Percentiles rank a stretch among this genome's conserved stretches.
Evolutionary conservation across 1,140 invertebrate species (phyloP).

Genomic region (Panulirus ornatus): DNA sequence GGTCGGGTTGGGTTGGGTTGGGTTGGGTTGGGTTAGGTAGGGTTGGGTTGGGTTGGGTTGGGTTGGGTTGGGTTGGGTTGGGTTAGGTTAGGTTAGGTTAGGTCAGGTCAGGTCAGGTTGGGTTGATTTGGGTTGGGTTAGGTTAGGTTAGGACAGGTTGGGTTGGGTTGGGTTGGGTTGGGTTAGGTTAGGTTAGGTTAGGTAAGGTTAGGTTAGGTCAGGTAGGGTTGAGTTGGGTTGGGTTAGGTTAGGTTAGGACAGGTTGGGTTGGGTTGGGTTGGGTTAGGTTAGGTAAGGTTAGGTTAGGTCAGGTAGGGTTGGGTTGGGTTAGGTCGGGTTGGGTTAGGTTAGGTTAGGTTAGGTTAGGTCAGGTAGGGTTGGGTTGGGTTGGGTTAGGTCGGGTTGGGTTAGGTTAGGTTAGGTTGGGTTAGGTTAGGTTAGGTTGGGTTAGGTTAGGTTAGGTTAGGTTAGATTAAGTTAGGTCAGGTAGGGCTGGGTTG

Average conservation of each 20-base stretch:
- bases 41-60: background rate
- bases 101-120: background rate
- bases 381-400: background rate
- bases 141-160: background rate
- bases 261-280: background rate
- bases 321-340: background rate
- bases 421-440: background rate
- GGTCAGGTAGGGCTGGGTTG: background rate
- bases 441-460: conserved; percentile 1
- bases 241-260: background rate
- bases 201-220: background rate
- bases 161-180: background rate
- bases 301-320: background rate
- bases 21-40: background rate
- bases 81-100: background rate
- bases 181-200: conserved; percentile 9
- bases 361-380: background rate
- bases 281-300: background rate
- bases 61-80: background rate
- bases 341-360: conserved; percentile 9
- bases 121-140: no score
- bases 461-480: conserved; percentile 10
- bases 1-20: background rate
- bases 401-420: background rate
- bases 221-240: background rate